A percentile compares a stretch with the other conserved stretches of the same genome.
Evolutionary conservation across 2,113 vertebrate genomes (phyloP).

Genomic region (Pitta sordida): DNA sequence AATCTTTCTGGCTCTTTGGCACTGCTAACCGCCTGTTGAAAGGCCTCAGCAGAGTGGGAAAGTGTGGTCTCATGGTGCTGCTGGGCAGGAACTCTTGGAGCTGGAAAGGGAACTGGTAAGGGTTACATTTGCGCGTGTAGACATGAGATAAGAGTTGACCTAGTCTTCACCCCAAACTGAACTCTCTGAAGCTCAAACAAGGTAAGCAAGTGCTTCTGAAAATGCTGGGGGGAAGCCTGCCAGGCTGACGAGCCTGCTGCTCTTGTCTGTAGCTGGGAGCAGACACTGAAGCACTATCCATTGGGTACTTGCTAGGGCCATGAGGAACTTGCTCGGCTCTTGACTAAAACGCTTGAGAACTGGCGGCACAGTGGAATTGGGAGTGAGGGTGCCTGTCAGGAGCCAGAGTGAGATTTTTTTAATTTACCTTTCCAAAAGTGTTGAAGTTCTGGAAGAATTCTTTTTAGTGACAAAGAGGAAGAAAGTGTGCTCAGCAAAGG

Average conservation of each 20-base stretch:
- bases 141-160: constrained; percentile 43
- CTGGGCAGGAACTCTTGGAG: not conserved
- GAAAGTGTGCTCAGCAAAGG: not conserved
- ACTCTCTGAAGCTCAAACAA: constrained; percentile 36
- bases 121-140: not conserved
- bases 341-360: accelerated
- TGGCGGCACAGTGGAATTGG: not conserved
- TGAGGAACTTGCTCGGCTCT: not conserved
- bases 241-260: not conserved
- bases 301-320: not conserved
- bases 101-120: constrained; percentile 23
- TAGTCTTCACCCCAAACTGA: constrained; percentile 35
- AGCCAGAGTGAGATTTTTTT: not conserved
- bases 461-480: not conserved
- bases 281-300: not conserved
- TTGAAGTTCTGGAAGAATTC: not conserved
- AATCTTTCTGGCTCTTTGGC: not conserved
- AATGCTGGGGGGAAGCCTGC: not conserved
- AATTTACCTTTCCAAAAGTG: not conserved
- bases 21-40: not conserved
- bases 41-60: not conserved
- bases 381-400: not conserved
- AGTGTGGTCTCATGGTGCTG: accelerated
- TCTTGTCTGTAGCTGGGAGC: not conserved
- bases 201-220: constrained; percentile 1